Percentiles rank a stretch among this genome's conserved stretches.
These are phyloP conservation scores for Tridacna crocea DNA, from an alignment of 2,888 invertebrate species.

Conservation along the genomic window DNA sequence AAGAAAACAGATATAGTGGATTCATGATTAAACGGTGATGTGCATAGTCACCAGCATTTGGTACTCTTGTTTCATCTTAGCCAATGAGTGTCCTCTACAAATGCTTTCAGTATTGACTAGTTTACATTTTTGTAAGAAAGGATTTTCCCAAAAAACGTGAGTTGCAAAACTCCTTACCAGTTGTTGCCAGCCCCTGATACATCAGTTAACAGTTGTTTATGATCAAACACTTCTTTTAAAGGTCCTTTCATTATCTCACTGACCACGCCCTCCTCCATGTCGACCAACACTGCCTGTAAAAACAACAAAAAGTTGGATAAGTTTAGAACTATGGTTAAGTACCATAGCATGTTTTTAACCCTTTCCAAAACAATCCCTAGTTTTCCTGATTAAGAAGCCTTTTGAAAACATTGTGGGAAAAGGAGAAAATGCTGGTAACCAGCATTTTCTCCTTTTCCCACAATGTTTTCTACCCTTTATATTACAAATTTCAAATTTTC, in stretches of 20 bases:
- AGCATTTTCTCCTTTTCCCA: not conserved
- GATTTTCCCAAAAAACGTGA: no score
- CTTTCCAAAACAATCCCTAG: no score
- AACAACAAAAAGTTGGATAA: not conserved
- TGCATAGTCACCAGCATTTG: no score
- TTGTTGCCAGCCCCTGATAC: constrained; percentile 85
- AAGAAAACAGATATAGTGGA: no score
- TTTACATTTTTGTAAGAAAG: no score
- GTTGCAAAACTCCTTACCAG: constrained; percentile 76
- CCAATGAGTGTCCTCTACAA: no score
- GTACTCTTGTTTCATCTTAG: no score
- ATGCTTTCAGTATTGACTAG: no score
- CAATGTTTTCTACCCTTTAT: not conserved
- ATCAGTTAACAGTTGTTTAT: constrained; percentile 84
- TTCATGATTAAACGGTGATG: no score
- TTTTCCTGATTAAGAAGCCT: no score
- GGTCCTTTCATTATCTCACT: constrained; percentile 84
- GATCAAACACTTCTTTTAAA: constrained; percentile 84
- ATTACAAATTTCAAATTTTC: not conserved
- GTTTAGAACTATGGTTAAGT: not conserved
- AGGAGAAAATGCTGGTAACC: not conserved
- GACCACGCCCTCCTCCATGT: constrained; percentile 85
- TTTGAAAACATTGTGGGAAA: no score
- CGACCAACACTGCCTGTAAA: constrained; percentile 83
- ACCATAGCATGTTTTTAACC: not conserved